A percentile compares a stretch with the other conserved stretches of the same genome.
phyloP scores from a whole-genome alignment of 2,888 invertebrate genomes.

The Agrotis clavis region DNA sequence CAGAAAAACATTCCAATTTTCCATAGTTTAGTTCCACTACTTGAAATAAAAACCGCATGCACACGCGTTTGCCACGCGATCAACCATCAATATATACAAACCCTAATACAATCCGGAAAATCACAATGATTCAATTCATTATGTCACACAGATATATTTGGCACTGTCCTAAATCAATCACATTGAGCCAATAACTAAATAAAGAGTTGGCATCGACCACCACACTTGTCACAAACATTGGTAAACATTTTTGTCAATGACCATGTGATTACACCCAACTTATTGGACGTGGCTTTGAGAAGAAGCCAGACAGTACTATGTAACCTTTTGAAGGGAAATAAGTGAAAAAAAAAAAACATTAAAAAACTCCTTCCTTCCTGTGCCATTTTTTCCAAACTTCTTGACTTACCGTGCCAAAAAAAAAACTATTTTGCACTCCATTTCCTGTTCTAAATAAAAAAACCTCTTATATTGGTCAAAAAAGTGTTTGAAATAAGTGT shows the following conservation, averaged over 20 bases:
- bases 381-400: too few species aligned
- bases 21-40: background rate
- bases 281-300: slow-evolving; percentile 49
- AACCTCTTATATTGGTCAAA: background rate
- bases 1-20: too few species aligned
- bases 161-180: slow-evolving; percentile 50
- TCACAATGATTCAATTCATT: slow-evolving; percentile 52
- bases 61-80: background rate
- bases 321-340: slow-evolving; percentile 34
- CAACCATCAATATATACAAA: background rate
- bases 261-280: slow-evolving; percentile 41
- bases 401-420: background rate
- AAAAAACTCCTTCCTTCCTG: background rate
- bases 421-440: background rate
- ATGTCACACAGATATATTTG: slow-evolving; percentile 52
- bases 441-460: background rate
- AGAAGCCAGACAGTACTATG: slow-evolving; percentile 41
- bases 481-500: slow-evolving; percentile 12
- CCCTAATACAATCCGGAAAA: slow-evolving; percentile 51
- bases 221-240: slow-evolving; percentile 37
- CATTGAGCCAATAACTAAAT: slow-evolving; percentile 54
- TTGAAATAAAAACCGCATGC: background rate
- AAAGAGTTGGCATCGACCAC: slow-evolving; percentile 48
- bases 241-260: slow-evolving; percentile 56
- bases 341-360: slow-evolving; percentile 10